phyloP scores from a whole-genome alignment of 37 sponge, comb jelly and placozoan species.

The Eunapius fragilis region DNA sequence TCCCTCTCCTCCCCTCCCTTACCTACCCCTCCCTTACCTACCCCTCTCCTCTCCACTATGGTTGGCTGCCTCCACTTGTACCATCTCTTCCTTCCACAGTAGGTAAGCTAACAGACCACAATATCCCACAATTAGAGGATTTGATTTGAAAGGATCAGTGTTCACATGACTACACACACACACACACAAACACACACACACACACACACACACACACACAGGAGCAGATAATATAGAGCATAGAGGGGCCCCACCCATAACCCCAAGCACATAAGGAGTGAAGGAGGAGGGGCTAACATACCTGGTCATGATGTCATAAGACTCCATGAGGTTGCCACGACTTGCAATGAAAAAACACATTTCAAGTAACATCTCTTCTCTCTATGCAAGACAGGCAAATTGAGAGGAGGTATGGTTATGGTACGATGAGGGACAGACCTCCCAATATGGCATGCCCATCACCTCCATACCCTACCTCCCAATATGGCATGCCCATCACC shows the following conservation, averaged over 20 bases:
- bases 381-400: not conserved
- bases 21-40: no score
- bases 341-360: constrained; percentile 32
- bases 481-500: no score
- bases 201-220: not conserved
- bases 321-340: constrained; percentile 42
- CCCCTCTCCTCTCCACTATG: no score
- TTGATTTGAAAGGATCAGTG: constrained; percentile 43
- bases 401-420: no score
- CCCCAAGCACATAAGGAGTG: no score
- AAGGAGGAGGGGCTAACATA: not conserved
- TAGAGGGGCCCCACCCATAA: no score
- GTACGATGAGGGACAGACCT: no score
- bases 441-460: no score
- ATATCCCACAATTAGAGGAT: constrained; percentile 38
- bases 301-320: constrained; percentile 44
- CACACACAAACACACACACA: no score
- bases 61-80: no score
- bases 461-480: no score
- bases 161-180: constrained; percentile 2
- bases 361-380: constrained; percentile 25
- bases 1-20: no score
- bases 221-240: not conserved
- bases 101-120: constrained; percentile 29
- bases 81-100: constrained; percentile 21